Conservation (phyloP, 2,888 invertebrate species). For the Rapana venosa region DNA sequence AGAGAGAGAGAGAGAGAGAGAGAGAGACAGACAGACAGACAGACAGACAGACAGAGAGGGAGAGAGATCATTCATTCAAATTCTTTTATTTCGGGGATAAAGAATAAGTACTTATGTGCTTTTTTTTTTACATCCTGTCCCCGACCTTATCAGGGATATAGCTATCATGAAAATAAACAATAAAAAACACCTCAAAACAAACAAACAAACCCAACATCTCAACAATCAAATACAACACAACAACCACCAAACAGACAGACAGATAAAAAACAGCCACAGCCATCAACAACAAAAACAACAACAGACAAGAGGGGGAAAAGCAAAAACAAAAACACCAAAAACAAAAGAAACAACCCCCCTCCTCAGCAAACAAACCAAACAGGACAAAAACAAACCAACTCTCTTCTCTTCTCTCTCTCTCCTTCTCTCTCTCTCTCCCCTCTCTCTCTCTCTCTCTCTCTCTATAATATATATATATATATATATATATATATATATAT, state of each 20-base stretch:
- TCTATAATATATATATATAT: background rate
- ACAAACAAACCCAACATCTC: too few relatives aligned
- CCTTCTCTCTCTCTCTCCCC: constrained; percentile 20
- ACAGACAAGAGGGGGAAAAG: background rate
- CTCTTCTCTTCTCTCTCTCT: background rate
- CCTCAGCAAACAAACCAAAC: background rate
- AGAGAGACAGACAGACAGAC: background rate
- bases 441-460: background rate
- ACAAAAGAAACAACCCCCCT: background rate
- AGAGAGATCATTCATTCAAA: too few relatives aligned
- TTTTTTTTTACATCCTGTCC: too few relatives aligned
- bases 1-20: constrained; percentile 3
- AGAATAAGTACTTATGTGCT: too few relatives aligned
- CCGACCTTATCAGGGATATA: too few relatives aligned
- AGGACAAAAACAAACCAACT: background rate
- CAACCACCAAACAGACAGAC: too few relatives aligned
- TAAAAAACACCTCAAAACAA: too few relatives aligned
- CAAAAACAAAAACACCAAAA: background rate
- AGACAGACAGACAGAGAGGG: too few relatives aligned
- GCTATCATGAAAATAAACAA: too few relatives aligned
- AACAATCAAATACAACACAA: too few relatives aligned
- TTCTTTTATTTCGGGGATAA: too few relatives aligned
- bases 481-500: background rate
- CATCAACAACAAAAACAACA: background rate
- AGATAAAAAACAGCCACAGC: too few relatives aligned